These are phyloP conservation scores for Neostethus bicornis DNA, from an alignment of 2,797 vertebrate species.

Conservation along the genomic window DNA sequence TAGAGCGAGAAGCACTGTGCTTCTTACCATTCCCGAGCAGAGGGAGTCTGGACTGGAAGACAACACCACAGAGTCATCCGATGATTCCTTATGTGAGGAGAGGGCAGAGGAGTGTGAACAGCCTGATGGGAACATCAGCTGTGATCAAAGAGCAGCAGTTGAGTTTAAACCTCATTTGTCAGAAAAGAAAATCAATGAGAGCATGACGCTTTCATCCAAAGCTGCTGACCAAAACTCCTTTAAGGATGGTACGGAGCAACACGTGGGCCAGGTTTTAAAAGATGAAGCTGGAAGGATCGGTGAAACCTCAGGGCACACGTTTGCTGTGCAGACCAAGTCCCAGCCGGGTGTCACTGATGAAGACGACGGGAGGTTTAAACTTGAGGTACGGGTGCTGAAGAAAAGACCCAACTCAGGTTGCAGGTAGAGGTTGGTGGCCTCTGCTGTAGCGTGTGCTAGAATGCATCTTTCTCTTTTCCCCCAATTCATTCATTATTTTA, in stretches of 20 bases:
- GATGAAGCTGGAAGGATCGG: conserved; percentile 15
- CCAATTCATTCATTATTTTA: conserved; percentile 16
- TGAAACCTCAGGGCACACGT: conserved; percentile 35
- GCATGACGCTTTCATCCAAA: neutral
- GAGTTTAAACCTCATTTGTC: conserved; percentile 19
- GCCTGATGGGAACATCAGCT: conserved; percentile 12
- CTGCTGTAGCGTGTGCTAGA: conserved; percentile 48
- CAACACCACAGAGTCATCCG: conserved; percentile 51
- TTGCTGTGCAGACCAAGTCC: conserved; percentile 26
- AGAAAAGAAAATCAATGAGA: neutral
- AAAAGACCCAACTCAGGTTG: conserved; percentile 80
- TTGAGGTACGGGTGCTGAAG: conserved; percentile 85
- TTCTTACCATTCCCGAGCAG: conserved; percentile 75
- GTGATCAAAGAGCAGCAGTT: conserved; percentile 14
- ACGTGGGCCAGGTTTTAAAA: neutral
- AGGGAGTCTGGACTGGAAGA: conserved; percentile 78
- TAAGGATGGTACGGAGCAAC: conserved; percentile 16
- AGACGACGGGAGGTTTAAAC: conserved; percentile 83
- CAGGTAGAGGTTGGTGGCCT: conserved; percentile 80
- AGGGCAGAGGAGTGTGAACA: conserved; percentile 17
- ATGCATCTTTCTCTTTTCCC: conserved; percentile 40
- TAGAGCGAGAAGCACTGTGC: conserved; percentile 51
- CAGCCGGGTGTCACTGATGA: conserved; percentile 67
- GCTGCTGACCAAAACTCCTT: neutral
- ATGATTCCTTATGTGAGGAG: conserved; percentile 49